Base-by-base conservation (phyloP, 2,888 invertebrate genomes). In the Leucozona laternaria region DNA sequence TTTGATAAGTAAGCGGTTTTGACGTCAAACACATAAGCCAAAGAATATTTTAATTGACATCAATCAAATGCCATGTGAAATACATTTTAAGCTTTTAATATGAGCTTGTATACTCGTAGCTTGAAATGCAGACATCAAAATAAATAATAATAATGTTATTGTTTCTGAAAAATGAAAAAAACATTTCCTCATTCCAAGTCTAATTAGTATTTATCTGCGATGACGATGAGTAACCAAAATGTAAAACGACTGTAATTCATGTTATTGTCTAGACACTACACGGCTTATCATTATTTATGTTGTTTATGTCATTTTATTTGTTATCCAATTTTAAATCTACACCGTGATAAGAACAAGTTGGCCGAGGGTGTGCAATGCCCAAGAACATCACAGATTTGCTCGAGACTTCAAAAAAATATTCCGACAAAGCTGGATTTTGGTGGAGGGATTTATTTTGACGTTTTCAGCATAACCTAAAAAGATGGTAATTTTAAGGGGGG, bases 191-290 rank as follows among this genome's bases (percentile, higher is more conserved):
- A 45, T 17, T 45, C 17, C 17, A 17, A 3, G 15, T 15, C 11
- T 15, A 5, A 8, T 7, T 31, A 15, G 13, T 15, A 4, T 22
- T 22, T 11, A 5, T 15, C 8, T 11, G n/a, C 0, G 22, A 15
- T 20, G 37, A 17, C 15, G 43, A 15, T 62, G 62, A 43, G n/a
- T 43, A 10, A 40, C 2, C 17, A 62, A n/a, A n/a, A n/a, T n/a
- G 11, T 10, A 17, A 2, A 53, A 34, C 10, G 34, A 11, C 34
- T 10, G 1, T n/a, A 62, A 25, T 5, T 25, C 8, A n/a, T 43
- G 40, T 40, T 43, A 25, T 62, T 62, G 62, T 62, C 62, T 62
- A 43, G 62, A 28, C n/a, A 34, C n/a, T n/a, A n/a, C n/a, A 43
- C 13, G 2, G 22, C n/a, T 64, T 28, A 43, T 43, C 64, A 11